These are phyloP conservation scores for Oscheius onirici DNA, from an alignment of 2,888 invertebrate genomes.

Conservation along the genomic window DNA sequence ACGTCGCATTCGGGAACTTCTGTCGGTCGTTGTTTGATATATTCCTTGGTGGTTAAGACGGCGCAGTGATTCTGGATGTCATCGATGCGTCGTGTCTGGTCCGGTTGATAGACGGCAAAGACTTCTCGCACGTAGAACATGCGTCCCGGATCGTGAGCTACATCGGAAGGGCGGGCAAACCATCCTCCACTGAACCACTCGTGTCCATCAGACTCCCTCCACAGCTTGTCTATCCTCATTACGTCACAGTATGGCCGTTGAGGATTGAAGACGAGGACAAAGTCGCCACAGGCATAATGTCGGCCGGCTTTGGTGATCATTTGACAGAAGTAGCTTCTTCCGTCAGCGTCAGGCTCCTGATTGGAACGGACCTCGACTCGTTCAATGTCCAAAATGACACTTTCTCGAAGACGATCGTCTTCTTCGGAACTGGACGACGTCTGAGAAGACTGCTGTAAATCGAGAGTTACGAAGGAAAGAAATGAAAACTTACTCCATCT, in stretches of 20 bases:
- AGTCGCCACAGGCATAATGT: constrained; percentile 80
- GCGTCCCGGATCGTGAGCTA: constrained; percentile 78
- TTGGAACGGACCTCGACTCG: constrained; percentile 31
- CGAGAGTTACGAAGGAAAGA: not conserved
- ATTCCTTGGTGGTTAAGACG: constrained; percentile 89
- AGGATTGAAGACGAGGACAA: constrained; percentile 87
- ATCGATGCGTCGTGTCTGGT: constrained; percentile 88
- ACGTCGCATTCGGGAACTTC: constrained; percentile 92
- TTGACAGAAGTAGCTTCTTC: constrained; percentile 47
- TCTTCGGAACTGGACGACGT: constrained; percentile 31
- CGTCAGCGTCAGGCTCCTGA: constrained; percentile 36
- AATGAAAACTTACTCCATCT: constrained; percentile 1
- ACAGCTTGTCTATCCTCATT: constrained; percentile 91
- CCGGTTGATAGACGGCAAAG: constrained; percentile 73
- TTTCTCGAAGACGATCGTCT: constrained; percentile 24
- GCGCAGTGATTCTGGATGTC: constrained; percentile 90
- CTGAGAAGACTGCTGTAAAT: constrained; percentile 14
- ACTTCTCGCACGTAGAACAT: constrained; percentile 89
- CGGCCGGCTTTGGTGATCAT: constrained; percentile 41
- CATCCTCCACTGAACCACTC: constrained; percentile 93
- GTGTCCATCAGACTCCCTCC: constrained; percentile 88
- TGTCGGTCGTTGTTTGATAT: constrained; percentile 80
- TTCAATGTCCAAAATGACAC: constrained; percentile 37
- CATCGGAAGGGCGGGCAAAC: constrained; percentile 88
- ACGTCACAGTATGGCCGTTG: constrained; percentile 89